Evolutionary conservation across 2,888 invertebrate species (phyloP).

Genomic region (Idaea biselata): DNA sequence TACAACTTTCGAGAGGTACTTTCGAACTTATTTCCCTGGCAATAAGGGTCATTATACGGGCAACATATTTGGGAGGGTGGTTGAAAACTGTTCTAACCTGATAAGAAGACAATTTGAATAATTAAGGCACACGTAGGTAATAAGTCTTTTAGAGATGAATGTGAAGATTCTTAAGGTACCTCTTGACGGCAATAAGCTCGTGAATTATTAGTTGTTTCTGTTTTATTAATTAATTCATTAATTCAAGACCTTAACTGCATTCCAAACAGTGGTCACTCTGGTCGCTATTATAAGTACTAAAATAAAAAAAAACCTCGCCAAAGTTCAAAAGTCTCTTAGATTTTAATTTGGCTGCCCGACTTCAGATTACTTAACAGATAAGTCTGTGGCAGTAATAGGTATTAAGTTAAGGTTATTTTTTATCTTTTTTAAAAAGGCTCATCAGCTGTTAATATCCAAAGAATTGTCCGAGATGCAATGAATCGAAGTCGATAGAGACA

Average conservation of each 20-base stretch:
- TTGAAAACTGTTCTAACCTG: conserved; percentile 65
- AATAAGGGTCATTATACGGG: conserved; percentile 30
- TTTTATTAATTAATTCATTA: not conserved
- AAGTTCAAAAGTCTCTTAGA: no score
- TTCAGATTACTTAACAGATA: no score
- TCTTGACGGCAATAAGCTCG: not conserved
- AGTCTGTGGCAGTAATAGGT: no score
- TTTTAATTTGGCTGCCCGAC: no score
- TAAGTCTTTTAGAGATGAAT: conserved; percentile 68
- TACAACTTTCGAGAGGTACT: conserved; percentile 14
- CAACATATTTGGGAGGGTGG: conserved; percentile 37
- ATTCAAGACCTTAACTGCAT: not conserved
- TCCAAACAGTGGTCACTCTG: not conserved
- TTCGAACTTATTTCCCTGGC: conserved; percentile 19
- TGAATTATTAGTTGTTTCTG: not conserved
- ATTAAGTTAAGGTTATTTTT: no score
- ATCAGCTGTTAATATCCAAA: no score
- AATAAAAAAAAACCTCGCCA: no score
- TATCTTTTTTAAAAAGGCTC: no score
- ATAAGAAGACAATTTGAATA: conserved; percentile 75
- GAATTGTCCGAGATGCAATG: no score
- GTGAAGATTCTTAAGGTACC: conserved; percentile 26
- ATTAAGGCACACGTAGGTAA: conserved; percentile 54
- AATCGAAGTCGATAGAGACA: no score
- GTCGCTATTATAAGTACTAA: no score